Percentiles rank a stretch among this genome's conserved stretches.
These are phyloP conservation scores for Denticeps clupeoides DNA, from an alignment of 2,797 vertebrate genomes.

Conservation along the genomic window DNA sequence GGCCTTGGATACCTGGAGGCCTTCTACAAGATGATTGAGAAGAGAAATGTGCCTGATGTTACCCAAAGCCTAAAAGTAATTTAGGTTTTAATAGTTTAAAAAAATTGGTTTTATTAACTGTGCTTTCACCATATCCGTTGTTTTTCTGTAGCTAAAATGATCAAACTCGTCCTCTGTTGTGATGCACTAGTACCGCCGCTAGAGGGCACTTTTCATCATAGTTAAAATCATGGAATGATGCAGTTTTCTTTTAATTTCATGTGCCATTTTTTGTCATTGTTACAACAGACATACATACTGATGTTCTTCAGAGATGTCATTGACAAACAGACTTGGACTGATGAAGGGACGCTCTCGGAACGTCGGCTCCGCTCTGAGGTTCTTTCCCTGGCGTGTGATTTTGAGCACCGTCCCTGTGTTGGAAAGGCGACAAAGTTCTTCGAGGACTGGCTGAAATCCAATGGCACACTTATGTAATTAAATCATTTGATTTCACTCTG, in stretches of 20 bases:
- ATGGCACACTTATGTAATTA: constrained; percentile 50
- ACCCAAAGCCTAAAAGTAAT: constrained; percentile 53
- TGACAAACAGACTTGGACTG: constrained; percentile 60
- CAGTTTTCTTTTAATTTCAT: no score
- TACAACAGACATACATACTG: constrained; percentile 54
- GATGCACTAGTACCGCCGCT: no score
- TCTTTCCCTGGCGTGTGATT: constrained; percentile 59
- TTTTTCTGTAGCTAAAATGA: neutral
- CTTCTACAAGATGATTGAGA: constrained; percentile 54
- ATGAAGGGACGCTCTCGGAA: constrained; percentile 52
- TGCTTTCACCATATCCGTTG: no score
- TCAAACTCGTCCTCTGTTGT: no score
- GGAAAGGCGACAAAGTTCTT: constrained; percentile 46
- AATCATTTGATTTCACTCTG: neutral
- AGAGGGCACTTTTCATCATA: neutral
- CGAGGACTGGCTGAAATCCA: constrained; percentile 52
- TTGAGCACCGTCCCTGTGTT: constrained; percentile 47
- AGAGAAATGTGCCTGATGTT: constrained; percentile 47
- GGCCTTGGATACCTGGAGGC: constrained; percentile 53
- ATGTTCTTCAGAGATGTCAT: constrained; percentile 57
- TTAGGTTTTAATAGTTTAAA: neutral
- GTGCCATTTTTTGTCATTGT: neutral
- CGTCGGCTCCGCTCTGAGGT: constrained; percentile 49
- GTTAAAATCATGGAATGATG: no score
- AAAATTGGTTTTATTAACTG: no score